Conservation (phyloP, 1,140 invertebrate species). For the Ctenoplectra terminalis region DNA sequence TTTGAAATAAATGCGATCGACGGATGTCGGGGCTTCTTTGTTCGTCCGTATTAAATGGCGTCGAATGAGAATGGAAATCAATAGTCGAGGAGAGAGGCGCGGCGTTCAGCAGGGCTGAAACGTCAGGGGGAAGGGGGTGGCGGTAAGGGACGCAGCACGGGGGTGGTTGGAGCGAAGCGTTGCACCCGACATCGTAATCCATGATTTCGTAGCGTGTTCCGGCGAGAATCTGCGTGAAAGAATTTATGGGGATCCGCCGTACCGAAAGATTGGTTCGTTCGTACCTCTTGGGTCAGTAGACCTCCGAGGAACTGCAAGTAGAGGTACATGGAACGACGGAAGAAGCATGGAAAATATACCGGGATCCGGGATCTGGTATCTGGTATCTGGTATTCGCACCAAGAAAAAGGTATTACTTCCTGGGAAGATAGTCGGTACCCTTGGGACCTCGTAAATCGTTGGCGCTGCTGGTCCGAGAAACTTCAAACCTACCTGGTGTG, state of each 20-base stretch:
- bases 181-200: slow-evolving; percentile 52
- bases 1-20: slow-evolving; percentile 62
- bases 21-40: slow-evolving; percentile 61
- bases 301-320: slow-evolving; percentile 23
- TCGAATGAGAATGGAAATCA: slow-evolving; percentile 67
- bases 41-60: slow-evolving; percentile 66
- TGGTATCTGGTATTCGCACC: slow-evolving; percentile 69
- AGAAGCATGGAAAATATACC: slow-evolving; percentile 45
- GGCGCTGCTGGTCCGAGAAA: slow-evolving; percentile 57
- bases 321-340: slow-evolving; percentile 34
- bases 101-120: neutral
- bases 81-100: slow-evolving; percentile 36
- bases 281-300: slow-evolving; percentile 54
- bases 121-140: neutral
- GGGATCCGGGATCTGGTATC: slow-evolving; percentile 48
- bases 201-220: slow-evolving; percentile 52
- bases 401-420: slow-evolving; percentile 70
- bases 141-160: neutral
- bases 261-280: slow-evolving; percentile 58
- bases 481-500: slow-evolving; percentile 60
- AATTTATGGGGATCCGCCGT: slow-evolving; percentile 59
- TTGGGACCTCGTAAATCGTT: slow-evolving; percentile 70
- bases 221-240: slow-evolving; percentile 56
- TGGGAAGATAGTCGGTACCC: slow-evolving; percentile 68
- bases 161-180: neutral